Evolutionary conservation across 2,888 invertebrate genomes (phyloP).

Genomic region (Epistrophella euchroma): DNA sequence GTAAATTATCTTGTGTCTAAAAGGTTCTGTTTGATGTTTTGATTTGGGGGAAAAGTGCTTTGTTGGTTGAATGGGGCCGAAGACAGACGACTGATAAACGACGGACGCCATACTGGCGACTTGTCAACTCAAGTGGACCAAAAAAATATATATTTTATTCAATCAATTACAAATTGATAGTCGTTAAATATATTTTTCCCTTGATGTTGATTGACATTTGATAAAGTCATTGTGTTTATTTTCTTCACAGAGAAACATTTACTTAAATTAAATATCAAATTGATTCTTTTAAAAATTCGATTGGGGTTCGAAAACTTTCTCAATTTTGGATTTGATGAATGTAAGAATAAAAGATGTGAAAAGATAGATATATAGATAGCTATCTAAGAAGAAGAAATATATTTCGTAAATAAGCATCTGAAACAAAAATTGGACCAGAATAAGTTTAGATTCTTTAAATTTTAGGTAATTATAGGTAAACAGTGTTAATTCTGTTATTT

Average conservation of each 20-base stretch:
- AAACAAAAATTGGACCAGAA: too few relatives aligned
- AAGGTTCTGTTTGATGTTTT: constrained; percentile 38
- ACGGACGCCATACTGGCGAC: constrained; percentile 25
- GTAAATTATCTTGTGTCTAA: constrained; percentile 40
- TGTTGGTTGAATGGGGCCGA: neutral
- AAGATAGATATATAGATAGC: neutral
- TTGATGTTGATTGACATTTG: constrained; percentile 25
- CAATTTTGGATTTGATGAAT: neutral
- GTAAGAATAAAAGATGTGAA: neutral
- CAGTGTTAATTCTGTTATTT: neutral
- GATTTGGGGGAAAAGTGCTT: constrained; percentile 28
- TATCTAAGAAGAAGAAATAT: neutral
- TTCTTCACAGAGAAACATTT: neutral
- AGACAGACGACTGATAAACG: neutral
- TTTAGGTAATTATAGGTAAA: too few relatives aligned
- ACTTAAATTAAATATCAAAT: neutral
- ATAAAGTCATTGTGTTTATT: constrained; percentile 6
- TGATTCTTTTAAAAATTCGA: neutral
- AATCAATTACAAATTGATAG: constrained; percentile 57
- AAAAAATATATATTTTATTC: constrained; percentile 45
- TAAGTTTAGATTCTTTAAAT: neutral
- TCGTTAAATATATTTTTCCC: constrained; percentile 18
- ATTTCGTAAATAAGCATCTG: neutral
- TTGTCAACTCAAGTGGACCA: constrained; percentile 42
- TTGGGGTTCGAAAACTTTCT: neutral